phyloP scores from a whole-genome alignment of 2,888 invertebrate species.

The Penaeus monodon region DNA sequence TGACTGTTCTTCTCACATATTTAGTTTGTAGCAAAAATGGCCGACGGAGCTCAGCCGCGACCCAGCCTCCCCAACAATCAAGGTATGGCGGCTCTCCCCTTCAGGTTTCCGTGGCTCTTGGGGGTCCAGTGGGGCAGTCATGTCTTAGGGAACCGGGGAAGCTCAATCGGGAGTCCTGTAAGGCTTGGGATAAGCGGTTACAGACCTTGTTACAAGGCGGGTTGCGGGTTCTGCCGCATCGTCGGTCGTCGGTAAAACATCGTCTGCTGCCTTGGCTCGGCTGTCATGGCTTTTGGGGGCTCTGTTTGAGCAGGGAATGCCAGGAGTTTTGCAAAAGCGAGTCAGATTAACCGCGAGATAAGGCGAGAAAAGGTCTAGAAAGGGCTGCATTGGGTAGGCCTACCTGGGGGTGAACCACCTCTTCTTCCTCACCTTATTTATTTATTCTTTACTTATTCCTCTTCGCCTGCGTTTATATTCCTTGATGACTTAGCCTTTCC shows the following conservation, averaged over 20 bases:
- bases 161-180: no score
- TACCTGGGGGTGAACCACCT: no score
- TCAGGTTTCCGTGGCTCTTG: neutral
- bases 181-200: no score
- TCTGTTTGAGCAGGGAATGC: no score
- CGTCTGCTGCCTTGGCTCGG: conserved; percentile 32
- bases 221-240: conserved; percentile 29
- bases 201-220: neutral
- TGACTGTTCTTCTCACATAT: conserved; percentile 28
- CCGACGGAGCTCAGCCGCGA: conserved; percentile 38
- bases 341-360: no score
- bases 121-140: neutral
- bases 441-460: no score
- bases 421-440: no score
- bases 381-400: no score
- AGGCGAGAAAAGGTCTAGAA: no score
- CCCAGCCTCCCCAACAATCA: conserved; percentile 45
- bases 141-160: neutral
- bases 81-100: conserved; percentile 32
- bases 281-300: neutral
- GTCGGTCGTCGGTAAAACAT: conserved; percentile 6
- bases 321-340: no score
- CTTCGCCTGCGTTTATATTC: no score
- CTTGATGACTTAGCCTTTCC: no score
- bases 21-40: conserved; percentile 37